A percentile compares a stretch with the other conserved stretches of the same genome.
These are phyloP conservation scores for Nerophis lumbriciformis DNA, from an alignment of 2,113 vertebrate species.

Conservation along the genomic window DNA sequence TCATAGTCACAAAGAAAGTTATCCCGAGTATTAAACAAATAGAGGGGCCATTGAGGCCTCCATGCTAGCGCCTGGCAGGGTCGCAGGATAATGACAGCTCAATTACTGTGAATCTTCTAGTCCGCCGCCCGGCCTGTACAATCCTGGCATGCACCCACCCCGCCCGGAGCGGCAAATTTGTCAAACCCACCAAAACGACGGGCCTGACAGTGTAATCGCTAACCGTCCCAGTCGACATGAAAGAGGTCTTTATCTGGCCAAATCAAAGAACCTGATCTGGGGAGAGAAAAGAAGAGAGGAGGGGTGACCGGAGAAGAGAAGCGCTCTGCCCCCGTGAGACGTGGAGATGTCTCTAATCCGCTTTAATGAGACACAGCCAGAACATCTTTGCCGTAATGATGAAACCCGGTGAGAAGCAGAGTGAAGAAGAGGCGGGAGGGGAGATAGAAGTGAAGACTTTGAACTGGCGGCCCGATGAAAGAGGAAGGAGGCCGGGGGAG, in stretches of 20 bases:
- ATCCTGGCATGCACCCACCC: conserved; percentile 40
- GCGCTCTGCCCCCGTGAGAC: conserved; percentile 50
- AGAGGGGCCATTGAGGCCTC: conserved; percentile 54
- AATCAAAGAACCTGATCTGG: conserved; percentile 73
- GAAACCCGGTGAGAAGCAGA: conserved; percentile 49
- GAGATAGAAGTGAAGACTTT: conserved; percentile 64
- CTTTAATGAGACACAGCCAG: conserved; percentile 70
- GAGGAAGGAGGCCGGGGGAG: conserved; percentile 32
- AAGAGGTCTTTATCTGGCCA: conserved; percentile 70
- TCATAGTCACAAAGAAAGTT: conserved; percentile 74
- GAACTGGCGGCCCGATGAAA: conserved; percentile 63
- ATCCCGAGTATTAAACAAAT: conserved; percentile 84
- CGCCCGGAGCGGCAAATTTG: conserved; percentile 64
- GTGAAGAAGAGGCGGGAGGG: conserved; percentile 43
- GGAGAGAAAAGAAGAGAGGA: conserved; percentile 38
- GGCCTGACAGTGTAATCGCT: conserved; percentile 70
- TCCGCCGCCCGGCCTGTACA: conserved; percentile 20
- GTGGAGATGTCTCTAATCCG: conserved; percentile 63
- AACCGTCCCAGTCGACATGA: conserved; percentile 69
- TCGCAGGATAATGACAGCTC: conserved; percentile 77
- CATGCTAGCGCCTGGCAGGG: conserved; percentile 51
- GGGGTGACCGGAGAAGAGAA: conserved; percentile 37
- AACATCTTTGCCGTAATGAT: conserved; percentile 69
- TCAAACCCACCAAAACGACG: conserved; percentile 65
- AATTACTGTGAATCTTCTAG: conserved; percentile 77